These are phyloP conservation scores for Polydrusus tereticollis DNA, from an alignment of 2,888 invertebrate species.

Conservation along the genomic window DNA sequence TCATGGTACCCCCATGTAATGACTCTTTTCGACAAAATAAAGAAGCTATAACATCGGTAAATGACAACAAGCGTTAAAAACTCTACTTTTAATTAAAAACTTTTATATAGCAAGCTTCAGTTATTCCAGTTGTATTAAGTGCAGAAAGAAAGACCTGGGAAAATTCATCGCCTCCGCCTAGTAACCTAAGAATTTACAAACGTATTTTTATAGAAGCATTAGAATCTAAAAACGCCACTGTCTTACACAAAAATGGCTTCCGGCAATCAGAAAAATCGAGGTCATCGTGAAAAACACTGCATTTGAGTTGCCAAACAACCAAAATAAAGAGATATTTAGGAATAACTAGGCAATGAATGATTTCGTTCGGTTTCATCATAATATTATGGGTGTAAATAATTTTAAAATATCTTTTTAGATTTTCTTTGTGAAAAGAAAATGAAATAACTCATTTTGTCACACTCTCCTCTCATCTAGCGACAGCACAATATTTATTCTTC, in stretches of 20 bases:
- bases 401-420: neutral
- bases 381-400: neutral
- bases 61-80: no score
- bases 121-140: no score
- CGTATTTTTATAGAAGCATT: neutral
- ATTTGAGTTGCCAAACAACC: conserved; percentile 21
- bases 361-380: neutral
- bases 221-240: conserved; percentile 18
- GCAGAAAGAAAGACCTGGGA: neutral
- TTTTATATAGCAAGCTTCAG: no score
- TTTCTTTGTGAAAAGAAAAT: no score
- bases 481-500: no score
- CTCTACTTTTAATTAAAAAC: no score
- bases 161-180: neutral
- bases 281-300: conserved; percentile 17
- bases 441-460: no score
- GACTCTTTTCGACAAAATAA: no score
- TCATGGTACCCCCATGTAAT: no score
- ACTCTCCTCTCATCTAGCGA: no score
- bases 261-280: conserved; percentile 30
- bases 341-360: conserved; percentile 5
- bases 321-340: conserved; percentile 24
- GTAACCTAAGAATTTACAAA: neutral
- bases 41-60: no score
- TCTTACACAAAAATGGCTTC: conserved; percentile 20